A percentile compares a stretch with the other conserved stretches of the same genome.
phyloP scores from a whole-genome alignment of 2,797 vertebrate genomes.

The Arrhamphus sclerolepis region DNA sequence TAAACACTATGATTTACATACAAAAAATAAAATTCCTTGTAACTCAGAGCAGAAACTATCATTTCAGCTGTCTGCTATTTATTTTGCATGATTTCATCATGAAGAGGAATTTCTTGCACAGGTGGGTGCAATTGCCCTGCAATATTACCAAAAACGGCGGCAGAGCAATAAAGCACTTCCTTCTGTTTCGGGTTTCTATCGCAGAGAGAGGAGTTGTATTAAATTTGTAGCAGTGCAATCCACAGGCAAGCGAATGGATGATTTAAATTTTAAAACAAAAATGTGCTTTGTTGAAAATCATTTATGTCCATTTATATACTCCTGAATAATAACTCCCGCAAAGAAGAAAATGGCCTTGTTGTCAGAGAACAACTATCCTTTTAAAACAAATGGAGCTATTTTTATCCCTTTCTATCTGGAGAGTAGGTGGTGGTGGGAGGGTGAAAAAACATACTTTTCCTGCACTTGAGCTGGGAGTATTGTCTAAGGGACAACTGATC shows the following conservation, averaged over 20 bases:
- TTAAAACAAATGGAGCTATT: constrained; percentile 61
- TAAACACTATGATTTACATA: neutral
- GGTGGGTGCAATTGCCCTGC: constrained; percentile 1
- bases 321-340: constrained; percentile 46
- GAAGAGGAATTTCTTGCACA: constrained; percentile 11
- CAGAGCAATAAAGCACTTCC: constrained; percentile 19
- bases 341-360: constrained; percentile 45
- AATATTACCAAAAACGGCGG: constrained; percentile 21
- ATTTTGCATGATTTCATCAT: constrained; percentile 23
- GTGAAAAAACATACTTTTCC: constrained; percentile 24
- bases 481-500: constrained; percentile 65
- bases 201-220: constrained; percentile 18
- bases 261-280: constrained; percentile 56
- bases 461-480: constrained; percentile 54
- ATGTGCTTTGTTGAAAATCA: constrained; percentile 48
- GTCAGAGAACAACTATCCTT: constrained; percentile 38
- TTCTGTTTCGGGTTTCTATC: constrained; percentile 4
- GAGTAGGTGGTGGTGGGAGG: constrained; percentile 5
- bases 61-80: neutral
- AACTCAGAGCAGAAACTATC: neutral
- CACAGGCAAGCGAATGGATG: constrained; percentile 23
- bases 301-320: constrained; percentile 53
- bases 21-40: neutral
- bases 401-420: constrained; percentile 62
- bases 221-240: constrained; percentile 22